These are phyloP conservation scores for Leuctra nigra DNA, from an alignment of 2,888 invertebrate genomes.

Conservation along the genomic window DNA sequence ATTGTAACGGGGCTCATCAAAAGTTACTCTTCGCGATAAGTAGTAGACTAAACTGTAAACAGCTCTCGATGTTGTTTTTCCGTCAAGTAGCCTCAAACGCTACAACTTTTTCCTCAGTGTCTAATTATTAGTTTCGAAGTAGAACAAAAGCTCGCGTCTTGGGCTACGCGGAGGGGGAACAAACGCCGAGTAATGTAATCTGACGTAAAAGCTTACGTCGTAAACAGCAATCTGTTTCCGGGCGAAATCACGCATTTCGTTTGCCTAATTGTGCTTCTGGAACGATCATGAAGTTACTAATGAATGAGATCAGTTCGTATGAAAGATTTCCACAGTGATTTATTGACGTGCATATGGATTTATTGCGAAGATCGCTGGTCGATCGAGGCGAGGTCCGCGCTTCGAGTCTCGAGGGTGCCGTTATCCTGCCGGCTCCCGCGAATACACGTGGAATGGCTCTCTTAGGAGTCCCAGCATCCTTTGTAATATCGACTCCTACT, in stretches of 20 bases:
- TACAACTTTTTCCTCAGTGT: not conserved
- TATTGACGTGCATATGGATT: not conserved
- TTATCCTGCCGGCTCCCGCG: conserved; percentile 33
- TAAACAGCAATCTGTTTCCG: not conserved
- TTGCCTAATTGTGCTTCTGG: too few species aligned
- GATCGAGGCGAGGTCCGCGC: not conserved
- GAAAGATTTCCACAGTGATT: not conserved
- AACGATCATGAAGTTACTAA: too few species aligned
- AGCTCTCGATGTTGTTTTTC: not conserved
- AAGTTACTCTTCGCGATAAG: conserved; percentile 17
- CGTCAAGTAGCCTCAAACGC: too few species aligned
- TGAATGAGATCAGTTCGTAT: too few species aligned
- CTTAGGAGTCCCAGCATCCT: conserved; percentile 32
- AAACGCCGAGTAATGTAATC: not conserved
- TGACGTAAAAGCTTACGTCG: not conserved
- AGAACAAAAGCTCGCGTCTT: not conserved
- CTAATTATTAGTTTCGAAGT: conserved; percentile 2
- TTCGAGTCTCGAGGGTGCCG: conserved; percentile 16
- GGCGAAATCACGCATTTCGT: too few species aligned
- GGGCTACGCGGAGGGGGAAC: not conserved
- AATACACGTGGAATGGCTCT: conserved; percentile 40
- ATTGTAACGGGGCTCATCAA: conserved; percentile 13
- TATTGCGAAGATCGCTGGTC: not conserved
- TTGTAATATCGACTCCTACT: conserved; percentile 16
- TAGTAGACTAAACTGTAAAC: conserved; percentile 16